A percentile compares a stretch with the other conserved stretches of the same genome.
phyloP scores from a whole-genome alignment of 2,113 vertebrate species.

The Chrysochloris asiatica region DNA sequence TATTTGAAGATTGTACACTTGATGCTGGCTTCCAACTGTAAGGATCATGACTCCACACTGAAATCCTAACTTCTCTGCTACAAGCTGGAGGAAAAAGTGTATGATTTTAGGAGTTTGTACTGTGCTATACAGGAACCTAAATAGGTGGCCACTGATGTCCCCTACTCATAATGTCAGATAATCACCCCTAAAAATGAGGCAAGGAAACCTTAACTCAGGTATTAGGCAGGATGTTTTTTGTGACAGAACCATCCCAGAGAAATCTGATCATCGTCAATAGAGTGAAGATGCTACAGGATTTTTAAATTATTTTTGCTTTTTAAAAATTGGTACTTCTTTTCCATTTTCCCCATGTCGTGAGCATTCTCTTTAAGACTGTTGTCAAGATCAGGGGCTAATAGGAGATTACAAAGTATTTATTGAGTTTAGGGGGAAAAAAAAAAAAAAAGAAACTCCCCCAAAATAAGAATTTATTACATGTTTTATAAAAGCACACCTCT shows the following conservation, averaged over 20 bases:
- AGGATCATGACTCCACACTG: accelerated
- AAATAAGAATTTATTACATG: background rate
- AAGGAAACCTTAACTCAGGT: background rate
- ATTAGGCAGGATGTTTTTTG: background rate
- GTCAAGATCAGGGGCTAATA: background rate
- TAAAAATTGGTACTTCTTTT: background rate
- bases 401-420: background rate
- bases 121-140: background rate
- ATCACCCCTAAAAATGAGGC: background rate
- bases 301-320: background rate
- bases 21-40: background rate
- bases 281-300: background rate
- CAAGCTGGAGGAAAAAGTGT: background rate
- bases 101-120: background rate
- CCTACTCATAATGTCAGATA: background rate
- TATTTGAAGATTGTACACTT: background rate
- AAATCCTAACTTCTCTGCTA: background rate
- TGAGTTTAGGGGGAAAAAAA: background rate
- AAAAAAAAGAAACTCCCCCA: background rate
- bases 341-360: background rate
- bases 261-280: background rate
- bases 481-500: background rate
- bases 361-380: background rate
- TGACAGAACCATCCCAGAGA: background rate
- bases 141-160: accelerated